Percentiles rank a stretch among this genome's conserved stretches.
Conservation (phyloP, 1,140 invertebrate genomes). For the Heliconius hermathena region DNA sequence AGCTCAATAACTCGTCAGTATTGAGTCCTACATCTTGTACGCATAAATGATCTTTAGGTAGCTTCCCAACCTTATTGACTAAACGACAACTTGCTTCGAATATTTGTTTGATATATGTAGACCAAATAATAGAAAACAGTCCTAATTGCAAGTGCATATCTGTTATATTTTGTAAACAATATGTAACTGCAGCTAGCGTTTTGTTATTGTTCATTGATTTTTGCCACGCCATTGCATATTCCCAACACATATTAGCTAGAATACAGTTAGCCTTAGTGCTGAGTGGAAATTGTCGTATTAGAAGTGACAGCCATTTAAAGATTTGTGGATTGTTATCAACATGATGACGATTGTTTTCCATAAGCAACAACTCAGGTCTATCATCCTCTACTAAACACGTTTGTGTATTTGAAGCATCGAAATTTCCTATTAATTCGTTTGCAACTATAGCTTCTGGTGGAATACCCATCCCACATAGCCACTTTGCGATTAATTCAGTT, state of each 20-base stretch:
- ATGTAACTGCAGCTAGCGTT: conserved; percentile 84
- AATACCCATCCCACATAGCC: conserved; percentile 87
- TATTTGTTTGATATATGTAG: conserved; percentile 89
- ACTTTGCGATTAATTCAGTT: conserved; percentile 91
- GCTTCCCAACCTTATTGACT: conserved; percentile 93
- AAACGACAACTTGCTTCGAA: conserved; percentile 89
- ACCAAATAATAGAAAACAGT: conserved; percentile 93
- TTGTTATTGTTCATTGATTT: conserved; percentile 87
- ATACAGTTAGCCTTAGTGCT: conserved; percentile 91
- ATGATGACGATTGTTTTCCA: conserved; percentile 59
- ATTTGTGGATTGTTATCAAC: conserved; percentile 73
- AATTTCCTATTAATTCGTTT: conserved; percentile 66
- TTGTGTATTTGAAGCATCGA: conserved; percentile 38
- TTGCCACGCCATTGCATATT: conserved; percentile 93
- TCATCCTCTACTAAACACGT: conserved; percentile 43
- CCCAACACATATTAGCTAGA: conserved; percentile 94
- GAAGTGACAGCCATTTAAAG: conserved; percentile 83
- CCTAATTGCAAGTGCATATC: conserved; percentile 86
- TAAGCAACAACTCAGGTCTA: conserved; percentile 58
- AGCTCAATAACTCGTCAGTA: conserved; percentile 85
- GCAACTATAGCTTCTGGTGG: conserved; percentile 82
- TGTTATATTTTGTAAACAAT: conserved; percentile 84
- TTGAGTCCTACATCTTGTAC: conserved; percentile 88
- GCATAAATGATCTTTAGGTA: conserved; percentile 92
- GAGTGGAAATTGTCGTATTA: conserved; percentile 91